Percentiles rank a stretch among this genome's conserved stretches.
phyloP scores from a whole-genome alignment of 2,797 vertebrate species.

The Falco cherrug region DNA sequence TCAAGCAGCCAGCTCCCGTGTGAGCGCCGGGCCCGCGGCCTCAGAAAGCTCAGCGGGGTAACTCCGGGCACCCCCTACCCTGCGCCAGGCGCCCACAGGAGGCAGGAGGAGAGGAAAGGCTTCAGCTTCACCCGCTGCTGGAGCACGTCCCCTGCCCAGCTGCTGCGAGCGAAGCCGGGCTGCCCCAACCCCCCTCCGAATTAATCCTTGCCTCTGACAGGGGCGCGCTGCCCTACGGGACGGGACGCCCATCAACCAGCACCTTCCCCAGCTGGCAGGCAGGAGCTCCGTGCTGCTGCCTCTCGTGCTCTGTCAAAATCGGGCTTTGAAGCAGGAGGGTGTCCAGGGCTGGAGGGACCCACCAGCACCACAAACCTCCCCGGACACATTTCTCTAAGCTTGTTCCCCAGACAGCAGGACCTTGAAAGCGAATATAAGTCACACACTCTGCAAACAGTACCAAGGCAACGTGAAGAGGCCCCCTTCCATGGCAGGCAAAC shows the following conservation, averaged over 20 bases:
- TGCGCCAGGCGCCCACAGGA: background rate
- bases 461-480: fast-evolving
- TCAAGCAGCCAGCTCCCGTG: fast-evolving
- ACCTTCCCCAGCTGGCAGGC: background rate
- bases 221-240: background rate
- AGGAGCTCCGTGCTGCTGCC: background rate
- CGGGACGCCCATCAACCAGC: background rate
- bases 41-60: background rate
- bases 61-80: background rate
- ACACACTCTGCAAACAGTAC: background rate
- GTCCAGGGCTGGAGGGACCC: background rate
- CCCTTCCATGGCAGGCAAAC: background rate
- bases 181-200: background rate
- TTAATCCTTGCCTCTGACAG: background rate
- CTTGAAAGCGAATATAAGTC: background rate
- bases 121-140: background rate
- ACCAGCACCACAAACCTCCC: background rate
- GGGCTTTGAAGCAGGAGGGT: background rate
- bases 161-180: background rate
- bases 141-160: fast-evolving
- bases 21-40: fast-evolving
- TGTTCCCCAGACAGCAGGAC: background rate
- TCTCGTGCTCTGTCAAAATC: background rate
- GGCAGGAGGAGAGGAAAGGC: background rate
- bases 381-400: background rate